Evolutionary conservation across 2,113 vertebrate genomes (phyloP), one percentile per base, ranked within the genome.

Genomic region (Sebastes schlegelii): DNA sequence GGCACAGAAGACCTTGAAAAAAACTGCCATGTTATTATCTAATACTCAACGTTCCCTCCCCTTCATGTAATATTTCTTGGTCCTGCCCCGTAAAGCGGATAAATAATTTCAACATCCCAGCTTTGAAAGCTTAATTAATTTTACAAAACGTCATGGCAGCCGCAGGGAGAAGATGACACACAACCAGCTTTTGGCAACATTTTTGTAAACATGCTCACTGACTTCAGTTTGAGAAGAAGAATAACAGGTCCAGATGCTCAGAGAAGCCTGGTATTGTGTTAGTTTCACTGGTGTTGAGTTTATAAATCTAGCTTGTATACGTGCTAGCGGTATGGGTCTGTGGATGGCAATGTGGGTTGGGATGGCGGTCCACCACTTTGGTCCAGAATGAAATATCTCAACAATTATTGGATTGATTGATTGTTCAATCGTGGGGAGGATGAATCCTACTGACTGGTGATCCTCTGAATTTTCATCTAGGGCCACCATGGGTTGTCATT

Each of bases 91-190:
- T 86, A 84, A 91, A 94, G 77, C 58, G 16, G 87, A 88, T 91
- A 79, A 88, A 93, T 88, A 9, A 84, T 86, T 88, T 86, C 46
- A 84, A 81, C 80, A 80, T 91, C 75, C 66, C 71, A 75, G 88
- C 86, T 89, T 88, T 89, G 64, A 86, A 85, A 83, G 76, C 62
- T 84, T 84, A 88, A 90, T 91, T 90, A 74, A 88, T 90, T 91
- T 86, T 82, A 61, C 51, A 83, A 67, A 74, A 89, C 67, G 71
- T 77, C 73, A n/a, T 74, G 77, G 63, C 64, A 71, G 83, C 66
- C 66, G 61, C 85, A 71, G 64, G 77, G 57, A 79, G 67, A 55
- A 77, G 54, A 87, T 80, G 73, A 81, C 46, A 57, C 16, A 55
- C 48, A 74, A 48, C 16, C 43, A 73, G 54, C 69, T 77, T 89